Evolutionary conservation across 2,113 vertebrate genomes (phyloP).

Genomic region (Limanda limanda): DNA sequence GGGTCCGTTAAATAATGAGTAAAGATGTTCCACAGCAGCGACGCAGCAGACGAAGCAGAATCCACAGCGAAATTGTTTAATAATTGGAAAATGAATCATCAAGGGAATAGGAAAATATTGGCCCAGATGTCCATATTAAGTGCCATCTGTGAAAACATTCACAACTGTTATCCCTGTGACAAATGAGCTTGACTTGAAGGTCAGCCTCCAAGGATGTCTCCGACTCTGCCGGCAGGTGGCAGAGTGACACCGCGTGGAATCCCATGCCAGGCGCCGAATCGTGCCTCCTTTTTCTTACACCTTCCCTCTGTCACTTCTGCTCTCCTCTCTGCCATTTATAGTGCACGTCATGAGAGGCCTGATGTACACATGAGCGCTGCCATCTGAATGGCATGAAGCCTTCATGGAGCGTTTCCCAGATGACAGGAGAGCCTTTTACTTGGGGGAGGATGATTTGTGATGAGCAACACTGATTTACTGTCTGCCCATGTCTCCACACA

Average conservation of each 20-base stretch:
- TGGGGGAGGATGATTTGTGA: slow-evolving; percentile 35
- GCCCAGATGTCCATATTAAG: slow-evolving; percentile 76
- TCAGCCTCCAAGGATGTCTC: slow-evolving; percentile 46
- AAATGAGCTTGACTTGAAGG: slow-evolving; percentile 75
- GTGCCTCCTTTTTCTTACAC: slow-evolving; percentile 13
- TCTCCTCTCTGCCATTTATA: slow-evolving; percentile 34
- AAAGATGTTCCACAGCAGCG: slow-evolving; percentile 49
- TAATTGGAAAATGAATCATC: slow-evolving; percentile 71
- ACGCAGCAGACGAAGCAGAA: slow-evolving; percentile 62
- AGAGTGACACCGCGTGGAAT: slow-evolving; percentile 34
- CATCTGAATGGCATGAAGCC: slow-evolving; percentile 34
- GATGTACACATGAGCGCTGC: slow-evolving; percentile 47
- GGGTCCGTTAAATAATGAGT: slow-evolving; percentile 56
- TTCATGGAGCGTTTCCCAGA: slow-evolving; percentile 39
- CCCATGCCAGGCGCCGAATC: slow-evolving; percentile 15
- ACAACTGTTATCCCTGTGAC: slow-evolving; percentile 71
- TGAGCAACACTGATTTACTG: slow-evolving; percentile 52
- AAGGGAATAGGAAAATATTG: slow-evolving; percentile 69
- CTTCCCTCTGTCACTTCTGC: neutral
- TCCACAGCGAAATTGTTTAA: slow-evolving; percentile 57
- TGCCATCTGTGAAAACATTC: slow-evolving; percentile 77
- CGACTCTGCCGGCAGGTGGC: slow-evolving; percentile 72
- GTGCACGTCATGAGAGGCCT: slow-evolving; percentile 43
- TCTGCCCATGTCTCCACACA: slow-evolving; percentile 19
- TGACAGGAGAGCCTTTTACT: slow-evolving; percentile 33